A percentile compares a stretch with the other conserved stretches of the same genome.
Conservation (phyloP, 1,140 invertebrate genomes). For the Andrena cerasifolii region DNA sequence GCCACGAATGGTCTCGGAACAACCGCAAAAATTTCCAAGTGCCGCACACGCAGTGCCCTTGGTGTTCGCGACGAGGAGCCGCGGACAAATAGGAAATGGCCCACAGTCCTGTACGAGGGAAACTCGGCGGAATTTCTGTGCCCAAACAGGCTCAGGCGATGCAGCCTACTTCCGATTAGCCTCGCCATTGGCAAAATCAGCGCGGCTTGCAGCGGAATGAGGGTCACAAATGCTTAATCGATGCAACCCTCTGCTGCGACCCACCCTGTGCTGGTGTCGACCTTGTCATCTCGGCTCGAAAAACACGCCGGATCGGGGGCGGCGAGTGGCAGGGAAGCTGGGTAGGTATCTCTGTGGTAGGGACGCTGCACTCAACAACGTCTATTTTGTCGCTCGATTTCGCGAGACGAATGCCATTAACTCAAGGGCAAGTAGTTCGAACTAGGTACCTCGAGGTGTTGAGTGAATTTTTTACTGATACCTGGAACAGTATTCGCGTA, state of each 20-base stretch:
- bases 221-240: constrained; percentile 74
- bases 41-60: neutral
- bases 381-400: too few relatives aligned
- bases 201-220: constrained; percentile 66
- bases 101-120: constrained; percentile 4
- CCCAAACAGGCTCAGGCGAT: constrained; percentile 13
- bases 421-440: too few relatives aligned
- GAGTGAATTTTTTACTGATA: too few relatives aligned
- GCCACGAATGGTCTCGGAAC: too few relatives aligned
- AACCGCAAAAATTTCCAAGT: neutral
- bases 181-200: constrained; percentile 69
- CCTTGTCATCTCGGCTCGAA: constrained; percentile 60
- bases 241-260: constrained; percentile 71
- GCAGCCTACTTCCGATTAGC: constrained; percentile 55
- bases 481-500: too few relatives aligned
- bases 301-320: too few relatives aligned
- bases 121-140: constrained; percentile 11
- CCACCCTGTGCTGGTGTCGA: constrained; percentile 41
- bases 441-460: too few relatives aligned
- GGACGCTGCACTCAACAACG: too few relatives aligned
- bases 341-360: too few relatives aligned
- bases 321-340: too few relatives aligned
- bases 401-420: too few relatives aligned
- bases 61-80: constrained; percentile 5
- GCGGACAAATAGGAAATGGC: constrained; percentile 18